Evolutionary conservation across 2,888 invertebrate genomes (phyloP), one percentile per base, ranked within the genome.

Genomic region (Volucella bombylans): DNA sequence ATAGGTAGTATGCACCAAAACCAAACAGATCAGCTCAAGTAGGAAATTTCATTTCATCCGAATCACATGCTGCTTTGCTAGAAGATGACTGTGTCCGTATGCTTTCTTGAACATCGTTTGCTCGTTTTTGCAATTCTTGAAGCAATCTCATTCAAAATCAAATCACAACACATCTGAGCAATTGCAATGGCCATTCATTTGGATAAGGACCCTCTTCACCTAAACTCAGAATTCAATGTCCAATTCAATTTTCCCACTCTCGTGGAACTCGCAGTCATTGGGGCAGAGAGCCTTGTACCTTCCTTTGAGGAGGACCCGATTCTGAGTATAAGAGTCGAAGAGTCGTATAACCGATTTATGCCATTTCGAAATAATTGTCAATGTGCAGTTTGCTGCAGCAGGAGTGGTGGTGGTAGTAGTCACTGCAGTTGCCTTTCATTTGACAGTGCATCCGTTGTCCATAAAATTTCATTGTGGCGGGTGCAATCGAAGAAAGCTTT

Each of bases 331-430:
- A 72, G 77, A 55, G 45, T 54, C 77, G 47, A 57, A 57, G 54
- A 57, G 57, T 50, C 74, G 11, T 54, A 77, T 71, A 85, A 85
- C 55, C 76, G 81, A 76, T 85, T 85, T 81, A 85, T 81, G 81
- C 72, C 67, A 83, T 83, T 31, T 83, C 71, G 49, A 80, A 83
- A 81, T 85, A 85, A 85, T 81, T 77, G 85, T 85, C 81, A 76
- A 64, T 85, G 31, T 31, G 31, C 31, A 31, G 31, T 31, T 31
- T 31, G 81, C 72, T 68, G 85, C 76, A 77, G 72, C 31, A 31
- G 31, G 6, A 31, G 31, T 31, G 4, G 6, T 31, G 31, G 31
- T 31, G 6, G 31, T 31, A 6, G 31, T 31, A 72, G 59, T 79
- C 69, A 76, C 72, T 81, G 85, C 85, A 77, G 85, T 85, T 68